Percentiles rank a stretch among this genome's conserved stretches.
These are phyloP conservation scores for Paguma larvata DNA, from an alignment of 2,797 vertebrate genomes.

Conservation along the genomic window DNA sequence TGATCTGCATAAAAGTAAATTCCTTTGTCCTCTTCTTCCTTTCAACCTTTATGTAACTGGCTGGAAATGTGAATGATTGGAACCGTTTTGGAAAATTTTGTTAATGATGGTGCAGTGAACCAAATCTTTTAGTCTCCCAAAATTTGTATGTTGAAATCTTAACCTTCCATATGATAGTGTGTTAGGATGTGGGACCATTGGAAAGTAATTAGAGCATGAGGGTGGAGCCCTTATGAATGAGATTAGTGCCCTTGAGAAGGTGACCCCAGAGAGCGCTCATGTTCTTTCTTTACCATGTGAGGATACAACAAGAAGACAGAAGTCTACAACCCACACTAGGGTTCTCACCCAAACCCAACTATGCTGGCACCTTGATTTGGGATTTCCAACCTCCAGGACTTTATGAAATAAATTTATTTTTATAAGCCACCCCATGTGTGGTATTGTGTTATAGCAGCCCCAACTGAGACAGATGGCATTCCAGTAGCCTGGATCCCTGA, in stretches of 20 bases:
- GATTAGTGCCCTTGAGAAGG: background rate
- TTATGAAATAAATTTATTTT: background rate
- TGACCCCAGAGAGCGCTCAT: background rate
- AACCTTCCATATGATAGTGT: background rate
- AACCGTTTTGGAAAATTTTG: background rate
- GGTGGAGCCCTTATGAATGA: background rate
- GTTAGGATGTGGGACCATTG: background rate
- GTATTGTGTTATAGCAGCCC: background rate
- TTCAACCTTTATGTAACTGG: background rate
- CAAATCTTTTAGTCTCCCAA: background rate
- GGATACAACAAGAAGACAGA: background rate
- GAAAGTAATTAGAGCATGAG: background rate
- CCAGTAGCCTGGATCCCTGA: background rate
- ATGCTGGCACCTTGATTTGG: background rate
- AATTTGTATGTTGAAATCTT: background rate
- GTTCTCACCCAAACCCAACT: background rate
- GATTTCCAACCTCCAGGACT: background rate
- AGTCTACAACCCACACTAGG: background rate
- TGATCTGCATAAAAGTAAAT: conserved; percentile 14
- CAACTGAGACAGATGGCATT: background rate
- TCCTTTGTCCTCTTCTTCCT: background rate
- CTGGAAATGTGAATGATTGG: background rate
- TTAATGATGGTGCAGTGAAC: background rate
- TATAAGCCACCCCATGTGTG: background rate
- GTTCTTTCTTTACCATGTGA: background rate